Evolutionary conservation across 2,113 vertebrate genomes (phyloP), one percentile per base, ranked within the genome.

Genomic region (Rhinoderma darwinii): DNA sequence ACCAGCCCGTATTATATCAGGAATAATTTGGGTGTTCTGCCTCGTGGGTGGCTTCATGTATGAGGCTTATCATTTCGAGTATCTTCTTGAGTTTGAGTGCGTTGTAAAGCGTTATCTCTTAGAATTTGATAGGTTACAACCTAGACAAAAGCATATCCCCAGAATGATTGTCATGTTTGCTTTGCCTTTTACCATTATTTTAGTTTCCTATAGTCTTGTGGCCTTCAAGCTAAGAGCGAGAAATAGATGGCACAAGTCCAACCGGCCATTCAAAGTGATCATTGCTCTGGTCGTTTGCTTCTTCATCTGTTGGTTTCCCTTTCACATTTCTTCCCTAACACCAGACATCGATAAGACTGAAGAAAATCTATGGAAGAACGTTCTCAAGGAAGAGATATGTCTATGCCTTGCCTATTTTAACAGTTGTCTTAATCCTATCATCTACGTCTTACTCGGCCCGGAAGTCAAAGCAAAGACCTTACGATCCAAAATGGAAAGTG

Each of bases 401-500:
- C 93, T 92, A 76, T 94, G 93, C 51, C 72, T 96, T 90, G 94
- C 95, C 15, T 95, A 93, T 84, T 90, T 96, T 63, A 96, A 95
- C 92, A 95, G 95, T 84, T 95, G 95, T 84, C 82, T 96, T 43
- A 96, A 96, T 87, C 95, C 95, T 4, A 87, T 96, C 70, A 89
- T 96, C 9, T 96, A 96, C 79, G 95, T 96, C n/a, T 96, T 95
- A 84, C 93, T 95, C 90, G 95, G 95, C 18, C 93, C 94, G 79
- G 94, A 96, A 89, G 94, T 96, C 84, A 95, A 95, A 84, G 93
- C 94, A 88, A 95, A 32, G 27, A 66, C 27, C 4, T 66, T 66
- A 15, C 61, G 14, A 32, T 2, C 15, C 27, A 66, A 25, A 66
- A 66, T 66, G n/a, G 61, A 66, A 32, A 66, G 61, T 17, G 61